phyloP scores from a whole-genome alignment of 2,888 invertebrate species.

The Oithona nana region DNA sequence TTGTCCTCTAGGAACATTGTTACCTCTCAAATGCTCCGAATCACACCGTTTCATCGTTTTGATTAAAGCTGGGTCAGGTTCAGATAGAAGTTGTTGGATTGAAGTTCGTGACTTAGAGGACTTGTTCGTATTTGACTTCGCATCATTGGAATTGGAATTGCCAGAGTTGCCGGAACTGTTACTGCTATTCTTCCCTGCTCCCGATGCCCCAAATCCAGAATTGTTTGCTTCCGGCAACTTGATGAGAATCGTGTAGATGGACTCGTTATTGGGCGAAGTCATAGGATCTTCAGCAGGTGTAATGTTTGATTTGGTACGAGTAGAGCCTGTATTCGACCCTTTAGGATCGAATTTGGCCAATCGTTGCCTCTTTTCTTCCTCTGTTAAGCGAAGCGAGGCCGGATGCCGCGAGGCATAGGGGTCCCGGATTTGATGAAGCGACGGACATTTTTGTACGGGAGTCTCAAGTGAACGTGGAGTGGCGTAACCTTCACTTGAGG shows the following conservation, averaged over 20 bases:
- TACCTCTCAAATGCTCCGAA: too few relatives aligned
- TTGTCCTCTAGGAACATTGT: too few relatives aligned
- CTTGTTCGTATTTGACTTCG: too few relatives aligned
- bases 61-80: too few relatives aligned
- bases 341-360: background rate
- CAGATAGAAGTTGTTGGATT: background rate
- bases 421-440: conserved; percentile 54
- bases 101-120: background rate
- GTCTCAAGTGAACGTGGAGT: conserved; percentile 57
- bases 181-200: too few relatives aligned
- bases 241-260: conserved; percentile 13
- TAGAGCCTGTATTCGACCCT: too few relatives aligned
- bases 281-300: background rate
- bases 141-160: background rate
- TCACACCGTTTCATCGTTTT: too few relatives aligned
- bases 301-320: too few relatives aligned
- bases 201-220: too few relatives aligned
- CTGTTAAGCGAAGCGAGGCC: background rate
- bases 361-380: background rate
- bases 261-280: background rate
- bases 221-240: background rate
- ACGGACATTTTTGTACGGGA: conserved; percentile 61
- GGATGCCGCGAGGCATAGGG: conserved; percentile 26
- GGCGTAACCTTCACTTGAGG: conserved; percentile 25
- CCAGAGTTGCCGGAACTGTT: background rate